A percentile compares a stretch with the other conserved stretches of the same genome.
Conservation (phyloP, 2,888 invertebrate species). For the Tethea ocularis region DNA sequence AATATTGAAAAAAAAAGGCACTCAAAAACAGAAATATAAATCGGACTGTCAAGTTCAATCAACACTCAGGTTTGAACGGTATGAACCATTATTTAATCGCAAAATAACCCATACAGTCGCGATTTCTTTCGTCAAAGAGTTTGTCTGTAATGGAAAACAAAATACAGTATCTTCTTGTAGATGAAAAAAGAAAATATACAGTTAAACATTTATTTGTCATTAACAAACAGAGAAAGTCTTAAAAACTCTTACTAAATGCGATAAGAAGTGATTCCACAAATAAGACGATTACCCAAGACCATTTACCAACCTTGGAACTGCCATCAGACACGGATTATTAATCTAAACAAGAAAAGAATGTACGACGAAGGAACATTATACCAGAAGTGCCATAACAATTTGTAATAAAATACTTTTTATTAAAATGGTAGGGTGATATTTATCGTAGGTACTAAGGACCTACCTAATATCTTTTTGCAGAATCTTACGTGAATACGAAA, state of each 20-base stretch:
- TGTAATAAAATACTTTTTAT: neutral
- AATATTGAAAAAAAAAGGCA: neutral
- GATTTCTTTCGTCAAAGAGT: neutral
- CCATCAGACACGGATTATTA: slow-evolving; percentile 37
- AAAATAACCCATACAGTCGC: neutral
- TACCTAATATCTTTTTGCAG: neutral
- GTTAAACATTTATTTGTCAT: neutral
- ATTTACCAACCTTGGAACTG: slow-evolving; percentile 19
- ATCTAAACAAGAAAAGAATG: slow-evolving; percentile 26
- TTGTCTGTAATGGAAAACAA: too few species aligned
- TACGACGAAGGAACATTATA: slow-evolving; percentile 17
- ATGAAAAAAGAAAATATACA: neutral
- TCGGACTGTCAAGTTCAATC: too few species aligned
- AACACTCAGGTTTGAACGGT: neutral
- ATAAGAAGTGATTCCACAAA: slow-evolving; percentile 30
- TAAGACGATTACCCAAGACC: slow-evolving; percentile 29
- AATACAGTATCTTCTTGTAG: neutral
- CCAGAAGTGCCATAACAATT: slow-evolving; percentile 13
- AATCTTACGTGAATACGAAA: neutral
- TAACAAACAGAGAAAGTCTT: slow-evolving; percentile 14
- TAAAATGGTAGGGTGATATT: neutral
- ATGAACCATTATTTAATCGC: neutral
- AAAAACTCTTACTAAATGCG: slow-evolving; percentile 25
- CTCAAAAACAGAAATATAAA: too few species aligned
- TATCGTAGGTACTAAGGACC: neutral